Base-by-base conservation (phyloP, 1,140 invertebrate species). In the Frieseomelitta varia region DNA sequence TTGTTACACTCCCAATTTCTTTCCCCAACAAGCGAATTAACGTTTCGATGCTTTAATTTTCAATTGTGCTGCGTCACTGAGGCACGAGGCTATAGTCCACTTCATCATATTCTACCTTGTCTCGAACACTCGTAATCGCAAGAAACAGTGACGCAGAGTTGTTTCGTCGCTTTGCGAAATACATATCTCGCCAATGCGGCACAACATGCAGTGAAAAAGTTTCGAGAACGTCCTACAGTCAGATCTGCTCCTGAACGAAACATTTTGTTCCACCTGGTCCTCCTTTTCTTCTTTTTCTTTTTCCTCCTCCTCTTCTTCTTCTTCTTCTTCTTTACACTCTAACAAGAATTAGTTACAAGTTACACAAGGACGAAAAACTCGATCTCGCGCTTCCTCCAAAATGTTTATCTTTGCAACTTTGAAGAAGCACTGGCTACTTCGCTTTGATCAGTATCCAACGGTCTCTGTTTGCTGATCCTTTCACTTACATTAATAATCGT, bases 371-470 rank as follows among this genome's bases (percentile, higher is more conserved):
- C 47, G 17, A 72, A 47, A 30, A n/a, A 53, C 69, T 72, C 69
- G 24, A 72, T 72, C 51, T 55, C 11, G 17, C n/a, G 51, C 51
- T 55, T 74, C 0, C 47, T 30, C 27, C 2, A 21, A 74, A 74
- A 30, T 30, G 51, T 55, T 74, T 74, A 19, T 15, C 72, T 74
- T 55, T 74, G 27, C 47, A 74, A 74, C 51, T 74, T 55, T 74
- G 2, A 55, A 74, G 51, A 55, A 74, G 34, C 34, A 51, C 15
- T 12, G 11, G 14, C 39, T 53, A 15, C 21, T 6, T 72, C n/a
- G 15, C 47, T 74, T 74, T 74, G 72, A 74, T 74, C 72, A 30
- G 51, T 47, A 74, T 74, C 51, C 14, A 51, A 4, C 24, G 15
- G 39, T 10, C 24, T 47, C 56, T 39, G 53, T 56, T 75, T 34